Base-by-base conservation (phyloP, 2,797 vertebrate genomes). In the Lagorchestes hirsutus region DNA sequence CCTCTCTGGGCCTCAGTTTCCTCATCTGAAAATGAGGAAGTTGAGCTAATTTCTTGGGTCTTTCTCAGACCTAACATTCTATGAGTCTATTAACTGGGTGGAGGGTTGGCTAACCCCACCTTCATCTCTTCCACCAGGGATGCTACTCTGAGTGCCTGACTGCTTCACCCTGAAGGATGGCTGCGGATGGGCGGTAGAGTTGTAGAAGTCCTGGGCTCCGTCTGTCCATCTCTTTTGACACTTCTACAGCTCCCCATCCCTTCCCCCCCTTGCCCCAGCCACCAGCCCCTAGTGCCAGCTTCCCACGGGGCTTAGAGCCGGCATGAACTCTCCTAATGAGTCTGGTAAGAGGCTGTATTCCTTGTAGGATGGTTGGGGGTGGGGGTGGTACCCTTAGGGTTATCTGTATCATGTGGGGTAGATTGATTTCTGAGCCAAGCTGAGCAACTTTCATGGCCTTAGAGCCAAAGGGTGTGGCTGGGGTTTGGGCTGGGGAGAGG, bases 241-340 rank as follows among this genome's bases (percentile, higher is more conserved):
- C 96, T 97, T 96, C 94, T 34, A 93, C 97, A 97, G 96, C 98
- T 97, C 95, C 50, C 90, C 96, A 95, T 92, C 97, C 97, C 96
- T 82, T 95, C 97, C 97, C 97, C 0, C 96, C 97, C 97, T 97
- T 0, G 91, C 95, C 98, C 97, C 97, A 97, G 97, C 96, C 90
- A 55, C 90, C 90, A 55, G 90, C 90, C 98, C 98, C 97, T 97
- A 95, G 16, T 97, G 93, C 96, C 97, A 97, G 97, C 97, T 98
- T 97, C 96, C 97, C 96, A 96, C 92, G 31, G 97, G 90, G 97
- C 97, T 97, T 95, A 97, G 96, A 98, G 97, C 98, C 97, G 97
- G 96, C 97, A 98, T 98, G 98, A 98, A 98, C 97, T 98, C 98
- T 98, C 98, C 98, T 94, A 98, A 97, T 96, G 97, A 98, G 97